These are phyloP conservation scores for Orestias chungarensis DNA, from an alignment of 2,797 vertebrate species.

Conservation along the genomic window DNA sequence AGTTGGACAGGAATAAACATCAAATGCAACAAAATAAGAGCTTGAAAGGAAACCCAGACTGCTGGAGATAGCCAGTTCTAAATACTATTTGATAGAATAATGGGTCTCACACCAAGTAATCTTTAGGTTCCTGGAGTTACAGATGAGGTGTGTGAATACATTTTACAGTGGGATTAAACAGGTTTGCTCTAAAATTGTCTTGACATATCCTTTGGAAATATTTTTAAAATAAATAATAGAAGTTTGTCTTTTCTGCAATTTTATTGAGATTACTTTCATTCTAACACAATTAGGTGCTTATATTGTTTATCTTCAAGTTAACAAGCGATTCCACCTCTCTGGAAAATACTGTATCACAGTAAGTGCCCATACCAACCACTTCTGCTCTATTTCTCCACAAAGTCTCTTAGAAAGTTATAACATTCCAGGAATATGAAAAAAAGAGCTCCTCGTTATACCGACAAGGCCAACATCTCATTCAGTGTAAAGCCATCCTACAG, in stretches of 20 bases:
- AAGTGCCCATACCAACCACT: too few relatives aligned
- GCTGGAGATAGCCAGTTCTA: neutral
- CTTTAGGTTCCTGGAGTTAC: too few relatives aligned
- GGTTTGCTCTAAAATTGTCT: too few relatives aligned
- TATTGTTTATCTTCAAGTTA: neutral
- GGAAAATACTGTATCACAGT: too few relatives aligned
- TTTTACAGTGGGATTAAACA: too few relatives aligned
- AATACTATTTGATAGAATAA: neutral
- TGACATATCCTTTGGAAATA: too few relatives aligned
- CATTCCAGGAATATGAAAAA: too few relatives aligned
- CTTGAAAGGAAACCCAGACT: neutral
- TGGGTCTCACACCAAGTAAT: too few relatives aligned
- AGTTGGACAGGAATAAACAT: neutral
- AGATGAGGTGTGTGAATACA: too few relatives aligned
- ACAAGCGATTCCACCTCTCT: neutral
- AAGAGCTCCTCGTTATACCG: too few relatives aligned
- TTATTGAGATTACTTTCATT: neutral
- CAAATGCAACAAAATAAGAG: neutral
- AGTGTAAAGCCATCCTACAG: neutral
- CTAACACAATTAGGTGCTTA: neutral
- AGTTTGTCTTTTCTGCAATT: neutral
- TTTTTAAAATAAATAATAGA: neutral
- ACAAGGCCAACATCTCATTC: neutral
- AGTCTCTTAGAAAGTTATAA: too few relatives aligned
- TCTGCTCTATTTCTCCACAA: too few relatives aligned